phyloP scores from a whole-genome alignment of 2,113 vertebrate species.

The Nesoenas mayeri region DNA sequence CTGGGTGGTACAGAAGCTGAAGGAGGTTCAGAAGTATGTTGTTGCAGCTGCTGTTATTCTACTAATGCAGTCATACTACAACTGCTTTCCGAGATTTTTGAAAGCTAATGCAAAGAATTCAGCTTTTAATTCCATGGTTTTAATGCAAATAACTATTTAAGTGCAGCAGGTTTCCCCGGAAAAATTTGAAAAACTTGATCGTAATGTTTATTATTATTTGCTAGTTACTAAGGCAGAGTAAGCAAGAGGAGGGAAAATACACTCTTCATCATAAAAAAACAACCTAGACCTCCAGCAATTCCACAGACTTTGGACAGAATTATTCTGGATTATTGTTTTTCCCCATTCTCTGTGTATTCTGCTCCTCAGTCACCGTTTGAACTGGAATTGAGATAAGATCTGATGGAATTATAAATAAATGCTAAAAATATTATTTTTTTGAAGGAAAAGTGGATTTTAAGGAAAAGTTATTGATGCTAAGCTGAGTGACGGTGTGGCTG shows the following conservation, averaged over 20 bases:
- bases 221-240: neutral
- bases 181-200: neutral
- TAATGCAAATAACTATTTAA: neutral
- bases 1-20: neutral
- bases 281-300: rapidly evolving
- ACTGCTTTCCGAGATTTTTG: neutral
- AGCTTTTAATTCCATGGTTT: neutral
- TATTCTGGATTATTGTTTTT: neutral
- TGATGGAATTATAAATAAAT: neutral
- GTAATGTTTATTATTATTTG: neutral
- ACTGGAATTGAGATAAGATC: neutral
- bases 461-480: neutral
- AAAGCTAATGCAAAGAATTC: neutral
- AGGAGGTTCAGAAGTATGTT: neutral
- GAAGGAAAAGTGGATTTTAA: neutral
- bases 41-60: neutral
- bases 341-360: neutral
- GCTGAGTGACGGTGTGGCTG: neutral
- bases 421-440: neutral
- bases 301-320: neutral
- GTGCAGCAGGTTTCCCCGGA: neutral
- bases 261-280: neutral
- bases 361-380: neutral
- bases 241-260: neutral
- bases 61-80: neutral